Evolutionary conservation across 2,888 invertebrate species (phyloP), one percentile per base, ranked within the genome.

Genomic region (Notodonta ziczac): DNA sequence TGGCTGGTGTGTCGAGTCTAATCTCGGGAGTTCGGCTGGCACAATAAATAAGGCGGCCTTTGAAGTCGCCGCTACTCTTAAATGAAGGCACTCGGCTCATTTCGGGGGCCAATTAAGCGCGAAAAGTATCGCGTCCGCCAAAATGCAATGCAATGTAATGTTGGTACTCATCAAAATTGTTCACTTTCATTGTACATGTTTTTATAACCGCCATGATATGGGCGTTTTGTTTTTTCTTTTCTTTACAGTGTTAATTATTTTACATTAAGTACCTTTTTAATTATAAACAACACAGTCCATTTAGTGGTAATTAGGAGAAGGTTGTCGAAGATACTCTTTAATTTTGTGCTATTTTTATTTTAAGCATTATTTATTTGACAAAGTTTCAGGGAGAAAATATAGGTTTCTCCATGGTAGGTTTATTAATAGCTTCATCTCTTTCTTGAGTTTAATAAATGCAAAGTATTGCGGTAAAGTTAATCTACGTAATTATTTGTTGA

Each of bases 91-190:
- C 85, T 82, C 74, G 66, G 72, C 84, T 87, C 86, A 87, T 90
- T 89, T 86, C 82, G 83, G 79, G 74, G 76, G 77, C 90, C 92
- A 93, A 91, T 93, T 93, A 91, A 90, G 87, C 82, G 88, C 81
- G 87, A 87, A 88, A 90, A 88, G 82, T 90, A 89, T 89, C 77
- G 75, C 80, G 81, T 73, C 75, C 76, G 69, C 78, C 80, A 82
- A 83, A 87, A 87, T n/a, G n/a, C n/a, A n/a, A 83, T 72, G 72
- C 78, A 80, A 79, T 68, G 77, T 2, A 24, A 24, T 24, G 24
- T 80, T 80, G 78, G 75, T 75, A 73, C 83, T 88, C 89, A 88
- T 91, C 89, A 91, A 90, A 86, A 90, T 90, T 87, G 81, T 83
- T 87, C 78, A 83, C 83, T 87, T 85, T 82, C 86, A 83, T 87